Percentiles rank a stretch among this genome's conserved stretches.
phyloP scores from a whole-genome alignment of 2,888 invertebrate genomes.

The Archaeoteleia sp. region DNA sequence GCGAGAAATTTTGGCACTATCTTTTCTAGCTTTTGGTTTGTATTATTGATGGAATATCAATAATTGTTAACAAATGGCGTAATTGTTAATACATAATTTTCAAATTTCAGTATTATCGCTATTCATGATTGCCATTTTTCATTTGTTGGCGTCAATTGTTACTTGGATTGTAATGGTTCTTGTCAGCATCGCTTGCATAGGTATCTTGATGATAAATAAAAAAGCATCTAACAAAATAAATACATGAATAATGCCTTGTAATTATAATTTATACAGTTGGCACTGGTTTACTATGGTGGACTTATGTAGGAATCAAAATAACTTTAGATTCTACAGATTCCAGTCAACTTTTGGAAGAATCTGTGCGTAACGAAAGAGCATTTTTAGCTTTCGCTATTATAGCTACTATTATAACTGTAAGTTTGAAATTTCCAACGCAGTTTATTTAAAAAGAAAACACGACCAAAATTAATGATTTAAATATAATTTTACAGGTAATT shows the following conservation, averaged over 20 bases:
- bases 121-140: conserved; percentile 86
- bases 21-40: conserved; percentile 88
- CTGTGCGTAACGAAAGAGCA: conserved; percentile 89
- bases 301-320: conserved; percentile 85
- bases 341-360: conserved; percentile 81
- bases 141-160: conserved; percentile 39
- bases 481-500: conserved; percentile 81
- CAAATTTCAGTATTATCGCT: conserved; percentile 84
- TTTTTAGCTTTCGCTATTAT: conserved; percentile 90
- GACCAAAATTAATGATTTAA: too few species aligned
- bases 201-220: too few species aligned
- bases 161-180: conserved; percentile 81
- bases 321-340: conserved; percentile 78
- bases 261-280: conserved; percentile 74
- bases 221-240: too few species aligned
- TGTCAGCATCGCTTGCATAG: conserved; percentile 85
- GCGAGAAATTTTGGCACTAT: conserved; percentile 88
- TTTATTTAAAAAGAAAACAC: too few species aligned
- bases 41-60: too few species aligned
- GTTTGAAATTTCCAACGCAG: too few species aligned
- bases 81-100: conserved; percentile 14
- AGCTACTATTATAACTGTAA: conserved; percentile 91
- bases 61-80: too few species aligned
- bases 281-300: conserved; percentile 91
- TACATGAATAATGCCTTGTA: background rate